Evolutionary conservation across 2,888 invertebrate species (phyloP).

Genomic region (Ditylenchus weischeri): DNA sequence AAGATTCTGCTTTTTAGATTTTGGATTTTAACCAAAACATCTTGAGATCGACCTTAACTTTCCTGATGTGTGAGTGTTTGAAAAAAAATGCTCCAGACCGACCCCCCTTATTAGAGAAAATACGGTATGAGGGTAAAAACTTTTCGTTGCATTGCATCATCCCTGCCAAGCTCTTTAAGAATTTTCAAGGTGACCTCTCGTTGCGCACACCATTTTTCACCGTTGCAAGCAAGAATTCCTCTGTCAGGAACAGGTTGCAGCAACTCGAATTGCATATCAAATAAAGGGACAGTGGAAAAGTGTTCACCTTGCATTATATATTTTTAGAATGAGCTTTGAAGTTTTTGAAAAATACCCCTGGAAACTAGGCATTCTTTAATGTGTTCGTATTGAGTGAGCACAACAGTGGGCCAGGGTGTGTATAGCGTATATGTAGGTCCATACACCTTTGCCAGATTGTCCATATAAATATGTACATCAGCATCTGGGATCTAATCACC

Average conservation of each 20-base stretch:
- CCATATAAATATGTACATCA: conserved; percentile 9
- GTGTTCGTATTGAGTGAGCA: not conserved
- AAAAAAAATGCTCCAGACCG: no score
- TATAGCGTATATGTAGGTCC: not conserved
- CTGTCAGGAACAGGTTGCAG: not conserved
- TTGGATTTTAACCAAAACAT: no score
- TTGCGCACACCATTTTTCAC: conserved; percentile 39
- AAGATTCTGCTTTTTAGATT: no score
- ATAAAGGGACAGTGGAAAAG: not conserved
- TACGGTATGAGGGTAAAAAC: no score
- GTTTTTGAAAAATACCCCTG: not conserved
- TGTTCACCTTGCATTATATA: not conserved
- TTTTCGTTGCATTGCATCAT: no score
- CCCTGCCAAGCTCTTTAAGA: no score
- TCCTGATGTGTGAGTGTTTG: no score
- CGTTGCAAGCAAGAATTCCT: conserved; percentile 16
- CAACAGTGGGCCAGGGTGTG: conserved; percentile 4
- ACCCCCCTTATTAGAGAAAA: no score
- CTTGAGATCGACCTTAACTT: no score
- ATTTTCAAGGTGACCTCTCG: conserved; percentile 37
- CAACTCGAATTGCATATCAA: not conserved
- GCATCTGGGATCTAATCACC: not conserved
- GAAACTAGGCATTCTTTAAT: conserved; percentile 1
- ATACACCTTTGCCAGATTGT: not conserved
- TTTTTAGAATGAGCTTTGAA: not conserved